Percentiles rank a stretch among this genome's conserved stretches.
Evolutionary conservation across 2,888 invertebrate genomes (phyloP).

Genomic region (Sepioteuthis lessoniana): DNA sequence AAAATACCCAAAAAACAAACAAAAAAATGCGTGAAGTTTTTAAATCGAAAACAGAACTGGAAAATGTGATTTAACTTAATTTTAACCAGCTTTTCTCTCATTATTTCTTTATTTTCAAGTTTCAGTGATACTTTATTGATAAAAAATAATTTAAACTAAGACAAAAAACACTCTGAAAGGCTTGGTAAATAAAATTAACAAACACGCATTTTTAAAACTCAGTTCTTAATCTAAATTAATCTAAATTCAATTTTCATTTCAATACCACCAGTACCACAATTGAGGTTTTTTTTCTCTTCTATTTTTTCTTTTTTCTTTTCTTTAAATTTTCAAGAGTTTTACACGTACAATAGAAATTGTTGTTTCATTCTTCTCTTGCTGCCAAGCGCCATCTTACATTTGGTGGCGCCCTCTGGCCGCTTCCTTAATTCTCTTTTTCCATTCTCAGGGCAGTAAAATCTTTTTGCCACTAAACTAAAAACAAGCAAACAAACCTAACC

Average conservation of each 20-base stretch:
- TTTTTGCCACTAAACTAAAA: slow-evolving; percentile 3
- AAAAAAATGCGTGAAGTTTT: background rate
- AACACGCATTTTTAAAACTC: background rate
- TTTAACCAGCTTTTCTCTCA: background rate
- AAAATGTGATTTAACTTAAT: background rate
- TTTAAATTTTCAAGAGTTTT: background rate
- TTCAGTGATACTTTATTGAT: background rate
- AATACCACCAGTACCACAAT: slow-evolving; percentile 8
- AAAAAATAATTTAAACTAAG: background rate
- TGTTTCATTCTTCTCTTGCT: background rate
- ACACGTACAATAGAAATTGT: background rate
- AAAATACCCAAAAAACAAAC: no score
- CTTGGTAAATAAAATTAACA: background rate
- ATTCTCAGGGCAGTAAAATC: slow-evolving; percentile 7
- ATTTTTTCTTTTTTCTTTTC: background rate
- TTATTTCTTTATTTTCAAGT: background rate
- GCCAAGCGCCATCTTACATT: slow-evolving; percentile 1
- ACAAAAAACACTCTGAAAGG: background rate
- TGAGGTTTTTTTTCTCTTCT: background rate
- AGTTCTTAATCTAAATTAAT: slow-evolving; percentile 20
- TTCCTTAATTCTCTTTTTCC: background rate
- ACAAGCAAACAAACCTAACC: background rate
- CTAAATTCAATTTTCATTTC: slow-evolving; percentile 33
- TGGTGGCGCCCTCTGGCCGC: background rate
- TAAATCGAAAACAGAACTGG: background rate